Base-by-base conservation (phyloP, 2,888 invertebrate genomes). In the Gastracanthus pulcherrimus region DNA sequence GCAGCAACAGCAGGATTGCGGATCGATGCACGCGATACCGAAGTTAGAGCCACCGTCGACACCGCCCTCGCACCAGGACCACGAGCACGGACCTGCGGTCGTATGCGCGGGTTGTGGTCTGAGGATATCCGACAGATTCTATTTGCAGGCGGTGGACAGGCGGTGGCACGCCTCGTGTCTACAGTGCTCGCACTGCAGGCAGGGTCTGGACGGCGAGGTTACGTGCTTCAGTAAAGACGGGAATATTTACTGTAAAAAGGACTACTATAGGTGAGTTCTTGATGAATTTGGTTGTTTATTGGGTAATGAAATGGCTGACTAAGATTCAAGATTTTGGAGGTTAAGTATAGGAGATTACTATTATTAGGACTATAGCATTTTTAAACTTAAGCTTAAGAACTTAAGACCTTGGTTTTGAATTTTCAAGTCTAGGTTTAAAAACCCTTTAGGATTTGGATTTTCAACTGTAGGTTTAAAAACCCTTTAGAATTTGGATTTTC, bases 171-270 rank as follows among this genome's bases (percentile, higher is more conserved):
- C 96, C 66, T 94, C 96, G 80, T 98, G 98, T 90, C 94, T 98
- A 45, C 95, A 97, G 90, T 98, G 98, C 92, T 96, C 95, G 90
- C 96, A 97, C 91, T 98, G 98, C 92, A 95, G 96, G 89, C 95
- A 96, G 92, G 95, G 96, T 4, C 94, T 98, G 86, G 98, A 98
- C 92, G 95, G 97, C 1, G 97, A 98, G 91, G 95, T 96, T 90
- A 96, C 98, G 86, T 98, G 98, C 92, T 98, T 98, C 92, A 96
- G 97, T 85, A 94, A 97, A 86, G 97, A 98, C 91, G 97, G 97
- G 88, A 96, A 96, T 91, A 98, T 98, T 89, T 98, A 97, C 93
- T 98, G 98, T 94, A 98, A 98, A 93, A 97, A 97, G 91, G 98
- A 98, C 93, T 98, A 98, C 93, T 97, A 97, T 94, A 96, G 97